Evolutionary conservation across 2,888 invertebrate genomes (phyloP).

Genomic region (Meliscaeva auricollis): DNA sequence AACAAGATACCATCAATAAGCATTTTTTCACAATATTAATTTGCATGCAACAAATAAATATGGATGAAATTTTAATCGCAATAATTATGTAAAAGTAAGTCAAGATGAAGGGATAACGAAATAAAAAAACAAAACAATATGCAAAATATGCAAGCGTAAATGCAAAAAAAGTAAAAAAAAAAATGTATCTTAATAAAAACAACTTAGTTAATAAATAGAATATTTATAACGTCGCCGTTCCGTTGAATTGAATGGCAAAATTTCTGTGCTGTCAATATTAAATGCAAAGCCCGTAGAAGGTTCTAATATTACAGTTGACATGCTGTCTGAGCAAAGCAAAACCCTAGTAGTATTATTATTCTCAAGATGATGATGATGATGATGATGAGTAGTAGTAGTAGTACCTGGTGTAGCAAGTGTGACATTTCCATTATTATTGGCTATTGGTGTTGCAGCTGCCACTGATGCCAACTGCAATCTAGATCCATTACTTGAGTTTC

Average conservation of each 20-base stretch:
- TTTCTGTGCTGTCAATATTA: conserved; percentile 49
- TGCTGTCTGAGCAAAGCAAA: conserved; percentile 79
- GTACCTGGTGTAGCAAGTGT: conserved; percentile 79
- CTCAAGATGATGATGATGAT: neutral
- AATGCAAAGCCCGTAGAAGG: conserved; percentile 51
- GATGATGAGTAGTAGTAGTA: conserved; percentile 77
- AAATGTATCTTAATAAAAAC: neutral
- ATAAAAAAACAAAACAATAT: neutral
- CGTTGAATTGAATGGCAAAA: conserved; percentile 62
- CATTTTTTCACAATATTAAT: neutral
- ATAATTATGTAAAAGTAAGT: conserved; percentile 5
- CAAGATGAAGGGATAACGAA: neutral
- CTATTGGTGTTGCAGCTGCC: conserved; percentile 35
- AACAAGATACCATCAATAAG: conserved; percentile 4
- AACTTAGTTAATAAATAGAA: conserved; percentile 79
- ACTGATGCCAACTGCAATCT: conserved; percentile 40
- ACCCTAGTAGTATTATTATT: conserved; percentile 77
- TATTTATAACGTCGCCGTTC: conserved; percentile 81
- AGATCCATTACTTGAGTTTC: conserved; percentile 65
- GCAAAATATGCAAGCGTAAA: neutral
- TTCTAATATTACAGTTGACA: conserved; percentile 76
- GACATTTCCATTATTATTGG: conserved; percentile 77
- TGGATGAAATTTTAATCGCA: conserved; percentile 9
- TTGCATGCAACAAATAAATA: neutral
- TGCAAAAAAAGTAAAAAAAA: too few relatives aligned